These are phyloP conservation scores for Wasmannia auropunctata DNA, from an alignment of 1,140 invertebrate species.

Conservation along the genomic window DNA sequence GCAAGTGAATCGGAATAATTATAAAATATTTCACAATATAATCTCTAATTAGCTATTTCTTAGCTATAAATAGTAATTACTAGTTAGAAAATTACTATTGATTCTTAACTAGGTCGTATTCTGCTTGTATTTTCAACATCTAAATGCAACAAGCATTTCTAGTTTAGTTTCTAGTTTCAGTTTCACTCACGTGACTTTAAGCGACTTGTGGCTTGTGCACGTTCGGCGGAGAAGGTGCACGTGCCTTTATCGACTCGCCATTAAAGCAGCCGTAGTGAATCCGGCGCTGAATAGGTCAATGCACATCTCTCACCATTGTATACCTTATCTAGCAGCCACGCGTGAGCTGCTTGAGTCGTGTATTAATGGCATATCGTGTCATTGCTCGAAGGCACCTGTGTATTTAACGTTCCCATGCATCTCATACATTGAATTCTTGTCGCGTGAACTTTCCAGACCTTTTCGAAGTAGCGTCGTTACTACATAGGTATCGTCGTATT, in stretches of 20 bases:
- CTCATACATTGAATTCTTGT: constrained; percentile 33
- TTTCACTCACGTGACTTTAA: constrained; percentile 61
- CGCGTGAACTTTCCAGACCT: constrained; percentile 53
- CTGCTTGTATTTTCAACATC: neutral
- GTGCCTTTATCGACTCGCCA: constrained; percentile 52
- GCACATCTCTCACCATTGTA: constrained; percentile 70
- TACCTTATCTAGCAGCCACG: constrained; percentile 29
- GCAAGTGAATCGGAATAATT: neutral
- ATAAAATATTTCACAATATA: neutral
- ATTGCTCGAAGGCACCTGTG: constrained; percentile 42
- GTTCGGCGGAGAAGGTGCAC: constrained; percentile 58
- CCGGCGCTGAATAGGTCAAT: constrained; percentile 76
- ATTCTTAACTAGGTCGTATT: neutral
- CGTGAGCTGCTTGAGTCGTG: constrained; percentile 3
- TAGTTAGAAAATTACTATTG: neutral
- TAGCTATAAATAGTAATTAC: neutral
- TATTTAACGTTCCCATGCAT: neutral
- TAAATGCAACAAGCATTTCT: neutral
- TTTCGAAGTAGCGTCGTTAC: neutral
- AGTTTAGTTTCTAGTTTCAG: neutral
- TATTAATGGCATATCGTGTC: constrained; percentile 64
- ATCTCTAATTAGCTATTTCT: neutral
- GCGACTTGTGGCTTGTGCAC: constrained; percentile 12
- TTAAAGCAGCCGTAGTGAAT: constrained; percentile 73
- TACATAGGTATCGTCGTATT: constrained; percentile 32